phyloP scores from a whole-genome alignment of 2,113 vertebrate species.

The Camelus dromedarius region DNA sequence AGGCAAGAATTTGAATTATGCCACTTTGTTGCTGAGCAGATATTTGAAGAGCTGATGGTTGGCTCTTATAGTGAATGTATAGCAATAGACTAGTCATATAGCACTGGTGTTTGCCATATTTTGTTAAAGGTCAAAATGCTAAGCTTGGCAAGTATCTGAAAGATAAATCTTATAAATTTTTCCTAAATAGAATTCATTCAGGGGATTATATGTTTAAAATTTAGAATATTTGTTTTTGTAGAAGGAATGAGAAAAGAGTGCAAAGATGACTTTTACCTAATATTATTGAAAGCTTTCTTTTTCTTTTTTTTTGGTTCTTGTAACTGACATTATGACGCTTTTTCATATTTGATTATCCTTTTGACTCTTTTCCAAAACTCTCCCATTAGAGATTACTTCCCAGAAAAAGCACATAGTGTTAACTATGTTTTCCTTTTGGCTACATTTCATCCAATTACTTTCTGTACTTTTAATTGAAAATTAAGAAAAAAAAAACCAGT shows the following conservation, averaged over 20 bases:
- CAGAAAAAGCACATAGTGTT: slow-evolving; percentile 68
- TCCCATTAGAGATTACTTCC: slow-evolving; percentile 66
- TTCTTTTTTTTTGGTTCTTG: slow-evolving; percentile 74
- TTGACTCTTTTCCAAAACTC: slow-evolving; percentile 74
- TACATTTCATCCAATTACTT: slow-evolving; percentile 19
- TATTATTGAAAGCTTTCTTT: slow-evolving; percentile 64
- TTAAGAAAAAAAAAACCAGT: neutral
- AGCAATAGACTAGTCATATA: neutral
- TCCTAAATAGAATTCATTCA: neutral
- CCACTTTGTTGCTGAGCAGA: neutral
- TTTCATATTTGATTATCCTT: slow-evolving; percentile 82
- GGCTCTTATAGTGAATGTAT: neutral
- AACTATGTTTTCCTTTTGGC: slow-evolving; percentile 56
- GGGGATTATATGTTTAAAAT: slow-evolving; percentile 59
- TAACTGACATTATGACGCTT: slow-evolving; percentile 69
- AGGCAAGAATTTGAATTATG: neutral
- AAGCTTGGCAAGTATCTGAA: neutral
- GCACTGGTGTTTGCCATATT: neutral
- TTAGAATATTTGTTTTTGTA: slow-evolving; percentile 52
- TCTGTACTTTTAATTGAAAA: slow-evolving; percentile 44
- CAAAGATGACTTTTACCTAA: slow-evolving; percentile 69
- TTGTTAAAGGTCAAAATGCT: slow-evolving; percentile 13
- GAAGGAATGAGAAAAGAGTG: slow-evolving; percentile 43
- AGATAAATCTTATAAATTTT: slow-evolving; percentile 19
- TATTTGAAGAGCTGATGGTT: neutral